Base-by-base conservation (phyloP, 37 sponge, comb jelly and placozoan species). In the Halichondria panicea region DNA sequence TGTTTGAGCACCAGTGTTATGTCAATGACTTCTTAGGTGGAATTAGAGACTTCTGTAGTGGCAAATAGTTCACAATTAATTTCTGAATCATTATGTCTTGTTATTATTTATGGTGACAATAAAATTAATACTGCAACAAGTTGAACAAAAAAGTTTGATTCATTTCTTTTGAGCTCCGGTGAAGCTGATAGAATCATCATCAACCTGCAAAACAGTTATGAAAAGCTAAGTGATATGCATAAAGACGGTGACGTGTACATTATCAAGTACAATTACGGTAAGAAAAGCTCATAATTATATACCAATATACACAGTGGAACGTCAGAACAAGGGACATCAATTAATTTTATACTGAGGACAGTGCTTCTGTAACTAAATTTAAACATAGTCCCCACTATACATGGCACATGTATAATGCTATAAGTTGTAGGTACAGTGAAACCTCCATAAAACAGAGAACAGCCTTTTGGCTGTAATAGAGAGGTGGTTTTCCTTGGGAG, bases 1-100 rank as follows among this genome's bases (percentile, higher is more conserved):
- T 27, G 0, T 84, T 84, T 75, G 90, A 89, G 48, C 85, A 80
- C 41, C 43, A 69, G 15, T 72, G 72, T 37, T 84, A 84, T 38
- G 59, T 75, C 7, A 41, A 74, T 11, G 43, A 71, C 62, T 80
- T 83, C 72, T 54, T 89, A 0, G 55, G 80, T 21, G 71, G 46
- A 62, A n/a, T 84, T 3, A 74, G 66, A 46, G 58, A 70, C 2
- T 83, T 79, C 46, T 34, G 27, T 58, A n/a, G 60, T 58, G 27
- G n/a, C n/a, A 58, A 25, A 25, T 58, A 58, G 4, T 24, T 59
- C 11, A 28, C 2, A 42, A 40, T n/a, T 57, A 21, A 42, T 58
- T 54, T 54, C 36, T n/a, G n/a, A 5, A 54, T 31, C 27, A 18
- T 34, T 12, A 11, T n/a, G 22, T 60, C 9, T 27, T 11, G 30